These are phyloP conservation scores for Anarsia innoxiella DNA, from an alignment of 2,888 invertebrate genomes.

Conservation along the genomic window DNA sequence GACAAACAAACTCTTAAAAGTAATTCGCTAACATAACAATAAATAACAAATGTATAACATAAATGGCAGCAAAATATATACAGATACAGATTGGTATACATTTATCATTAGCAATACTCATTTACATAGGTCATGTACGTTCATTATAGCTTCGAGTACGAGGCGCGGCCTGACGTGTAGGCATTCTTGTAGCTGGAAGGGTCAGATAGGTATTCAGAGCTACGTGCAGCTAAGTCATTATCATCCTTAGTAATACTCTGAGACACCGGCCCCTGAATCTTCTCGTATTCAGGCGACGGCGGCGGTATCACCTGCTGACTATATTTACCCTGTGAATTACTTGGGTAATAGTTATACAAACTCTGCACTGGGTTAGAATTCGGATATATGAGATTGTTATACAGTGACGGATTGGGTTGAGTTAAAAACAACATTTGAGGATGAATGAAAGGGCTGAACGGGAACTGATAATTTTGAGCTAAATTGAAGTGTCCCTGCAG, in stretches of 20 bases:
- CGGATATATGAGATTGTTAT: conserved; percentile 47
- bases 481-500: conserved; percentile 44
- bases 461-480: conserved; percentile 37
- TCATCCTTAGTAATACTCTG: conserved; percentile 54
- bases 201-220: conserved; percentile 49
- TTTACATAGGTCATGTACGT: conserved; percentile 1
- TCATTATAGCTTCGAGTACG: conserved; percentile 40
- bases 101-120: background rate
- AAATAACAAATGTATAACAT: conserved; percentile 7
- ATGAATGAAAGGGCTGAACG: conserved; percentile 46
- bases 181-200: conserved; percentile 47
- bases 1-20: background rate
- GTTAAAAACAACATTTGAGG: conserved; percentile 53
- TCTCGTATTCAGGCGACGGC: conserved; percentile 48
- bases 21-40: too few species aligned
- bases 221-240: conserved; percentile 42
- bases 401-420: conserved; percentile 51
- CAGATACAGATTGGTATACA: conserved; percentile 1
- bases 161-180: conserved; percentile 40
- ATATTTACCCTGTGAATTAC: conserved; percentile 51
- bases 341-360: conserved; percentile 56
- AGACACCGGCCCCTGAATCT: conserved; percentile 35
- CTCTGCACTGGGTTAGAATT: conserved; percentile 51
- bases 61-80: conserved; percentile 8
- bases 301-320: conserved; percentile 38